Conservation (phyloP, 2,113 vertebrate genomes). For the Calypte anna region DNA sequence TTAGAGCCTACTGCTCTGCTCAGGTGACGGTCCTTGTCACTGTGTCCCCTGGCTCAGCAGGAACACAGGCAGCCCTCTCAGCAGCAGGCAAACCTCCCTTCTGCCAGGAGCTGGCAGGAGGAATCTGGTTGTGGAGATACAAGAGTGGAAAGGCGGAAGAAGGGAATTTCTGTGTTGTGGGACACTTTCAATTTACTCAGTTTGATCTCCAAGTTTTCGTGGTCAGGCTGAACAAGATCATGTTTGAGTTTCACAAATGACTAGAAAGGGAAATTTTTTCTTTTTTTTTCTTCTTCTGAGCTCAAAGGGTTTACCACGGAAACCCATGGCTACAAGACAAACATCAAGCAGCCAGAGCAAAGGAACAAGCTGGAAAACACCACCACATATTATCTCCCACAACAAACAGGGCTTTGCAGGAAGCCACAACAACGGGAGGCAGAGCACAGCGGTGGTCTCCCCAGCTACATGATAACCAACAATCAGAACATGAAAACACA, state of each 20-base stretch:
- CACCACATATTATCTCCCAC: slow-evolving; percentile 33
- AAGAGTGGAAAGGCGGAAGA: neutral
- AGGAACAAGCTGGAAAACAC: slow-evolving; percentile 36
- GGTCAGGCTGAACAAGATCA: slow-evolving; percentile 41
- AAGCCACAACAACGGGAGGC: slow-evolving; percentile 46
- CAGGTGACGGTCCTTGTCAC: neutral
- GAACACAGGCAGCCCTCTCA: neutral
- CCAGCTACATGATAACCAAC: neutral
- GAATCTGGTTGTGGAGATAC: slow-evolving; percentile 7
- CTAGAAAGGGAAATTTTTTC: slow-evolving; percentile 35
- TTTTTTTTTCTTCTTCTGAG: neutral
- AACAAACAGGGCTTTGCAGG: slow-evolving; percentile 65
- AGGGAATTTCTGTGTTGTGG: slow-evolving; percentile 58
- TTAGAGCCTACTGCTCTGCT: neutral
- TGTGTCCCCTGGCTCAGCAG: neutral
- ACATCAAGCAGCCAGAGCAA: slow-evolving; percentile 52
- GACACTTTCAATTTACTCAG: slow-evolving; percentile 24
- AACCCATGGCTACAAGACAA: slow-evolving; percentile 20
- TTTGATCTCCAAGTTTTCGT: slow-evolving; percentile 58
- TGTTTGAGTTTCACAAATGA: slow-evolving; percentile 51
- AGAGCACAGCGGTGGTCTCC: slow-evolving; percentile 36
- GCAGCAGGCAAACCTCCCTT: neutral
- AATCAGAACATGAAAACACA: slow-evolving; percentile 26
- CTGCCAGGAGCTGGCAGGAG: slow-evolving; percentile 5
- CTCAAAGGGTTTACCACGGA: slow-evolving; percentile 30